Base-by-base conservation (phyloP, 2,113 vertebrate genomes). In the Cinclus cinclus region DNA sequence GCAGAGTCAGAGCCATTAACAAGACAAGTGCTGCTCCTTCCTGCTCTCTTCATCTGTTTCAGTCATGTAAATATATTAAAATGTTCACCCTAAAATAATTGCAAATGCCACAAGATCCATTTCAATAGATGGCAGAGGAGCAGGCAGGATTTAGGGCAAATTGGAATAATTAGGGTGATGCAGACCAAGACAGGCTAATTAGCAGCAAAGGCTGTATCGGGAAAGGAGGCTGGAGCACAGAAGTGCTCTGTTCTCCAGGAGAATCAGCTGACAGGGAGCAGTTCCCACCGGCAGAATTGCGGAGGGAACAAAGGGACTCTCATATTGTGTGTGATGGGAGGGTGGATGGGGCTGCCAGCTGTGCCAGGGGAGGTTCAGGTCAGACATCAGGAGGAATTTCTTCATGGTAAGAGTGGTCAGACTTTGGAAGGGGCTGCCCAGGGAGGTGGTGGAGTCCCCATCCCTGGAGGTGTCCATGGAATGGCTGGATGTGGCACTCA, bases 161-260 rank as follows among this genome's bases (percentile, higher is more conserved):
- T 35, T 12, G 67, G 70, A 92, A 92, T 68, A 84, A 87, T 84
- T 20, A 77, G 2, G 3, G 80, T 42, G 8, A 17, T 46, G 85
- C 39, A 92, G 86, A 56, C 33, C 92, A 67, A 73, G 83, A 58
- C 73, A 9, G 70, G 90, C 88, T 94, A 93, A 93, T 90, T 90
- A 88, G 47, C 63, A 76, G 88, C 62, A 68, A 83, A 78, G 27
- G 19, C 71, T 16, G 63, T 47, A 58, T 14, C 17, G 3, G n/a
- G 30, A 60, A 44, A 67, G 70, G 30, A 70, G 75, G 28, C 67
- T 30, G 85, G 60, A 92, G 87, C 83, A 95, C 83, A 89, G 89
- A 86, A 77, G 87, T 56, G 64, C 96, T 88, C 93, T 95, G 94
- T 94, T 91, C 89, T 56, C n/a, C 30, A 74, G 41, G 39, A 37